Evolutionary conservation across 2,797 vertebrate species (phyloP), one percentile per base, ranked within the genome.

Genomic region (Sebastes hubbsi): DNA sequence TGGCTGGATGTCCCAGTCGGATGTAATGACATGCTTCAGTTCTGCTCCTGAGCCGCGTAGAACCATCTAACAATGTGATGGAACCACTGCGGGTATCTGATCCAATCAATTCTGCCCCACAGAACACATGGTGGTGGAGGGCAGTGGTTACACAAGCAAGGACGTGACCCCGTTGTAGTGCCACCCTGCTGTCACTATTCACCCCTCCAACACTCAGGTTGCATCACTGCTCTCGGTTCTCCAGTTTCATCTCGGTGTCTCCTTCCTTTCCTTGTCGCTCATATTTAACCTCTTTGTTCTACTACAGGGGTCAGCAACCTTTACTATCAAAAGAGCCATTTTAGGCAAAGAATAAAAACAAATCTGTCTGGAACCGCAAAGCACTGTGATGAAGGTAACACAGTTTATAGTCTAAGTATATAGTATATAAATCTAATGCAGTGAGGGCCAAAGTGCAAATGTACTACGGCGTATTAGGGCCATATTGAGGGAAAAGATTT

Each of bases 51-150:
- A 72, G 34, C 60, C 8, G 10, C 25, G 27, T 69, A n/a, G 72
- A 81, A 78, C 78, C 78, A 70, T 88, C 75, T 89, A 87, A 77
- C 81, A 56, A 82, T 84, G 42, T 75, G 66, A 80, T 75, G 25
- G 10, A 79, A 60, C 18, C 67, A 25, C 64, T 80, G 61, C 54
- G 75, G 69, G 59, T 62, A 59, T 87, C 75, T 73, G 55, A 89
- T 86, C 75, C 29, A 77, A 88, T 92, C 78, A 59, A 89, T 92
- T 86, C 54, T 83, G 29, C 32, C 84, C 71, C 49, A 25, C 49
- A 83, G 72, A 83, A 62, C 71, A 83, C 71, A 82, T 72, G 72
- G 32, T 56, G 76, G 71, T 27, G 34, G 87, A 46, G 72, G 25
- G 54, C 72, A 69, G 56, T 65, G 63, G 87, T 92, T 89, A 85